These are phyloP conservation scores for Agrochola lychnidis DNA, from an alignment of 2,888 invertebrate species.

Conservation along the genomic window DNA sequence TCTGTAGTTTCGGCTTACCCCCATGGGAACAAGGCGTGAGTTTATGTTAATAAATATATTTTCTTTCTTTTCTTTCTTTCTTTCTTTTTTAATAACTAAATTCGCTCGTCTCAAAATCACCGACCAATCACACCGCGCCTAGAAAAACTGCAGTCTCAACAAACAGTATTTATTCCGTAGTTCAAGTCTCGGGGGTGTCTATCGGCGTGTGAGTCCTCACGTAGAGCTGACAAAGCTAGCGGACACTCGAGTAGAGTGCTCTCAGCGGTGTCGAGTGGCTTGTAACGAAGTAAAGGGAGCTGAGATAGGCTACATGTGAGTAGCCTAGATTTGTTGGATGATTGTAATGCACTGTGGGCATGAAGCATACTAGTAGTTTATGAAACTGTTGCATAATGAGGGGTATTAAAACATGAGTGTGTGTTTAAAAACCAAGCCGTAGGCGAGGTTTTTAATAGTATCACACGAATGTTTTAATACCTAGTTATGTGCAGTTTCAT, in stretches of 20 bases:
- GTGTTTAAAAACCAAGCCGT: too few relatives aligned
- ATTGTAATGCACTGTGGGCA: neutral
- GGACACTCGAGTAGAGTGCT: conserved; percentile 59
- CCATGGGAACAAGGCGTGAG: too few relatives aligned
- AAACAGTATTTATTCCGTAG: conserved; percentile 56
- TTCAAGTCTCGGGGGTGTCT: conserved; percentile 53
- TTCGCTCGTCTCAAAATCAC: neutral
- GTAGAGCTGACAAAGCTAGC: conserved; percentile 71
- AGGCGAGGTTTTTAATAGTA: too few relatives aligned
- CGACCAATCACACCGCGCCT: neutral
- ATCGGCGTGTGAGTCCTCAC: conserved; percentile 58
- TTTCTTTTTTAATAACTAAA: neutral
- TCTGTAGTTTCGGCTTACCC: too few relatives aligned
- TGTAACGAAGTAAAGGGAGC: conserved; percentile 64
- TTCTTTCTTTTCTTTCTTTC: too few relatives aligned
- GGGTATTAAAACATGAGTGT: too few relatives aligned
- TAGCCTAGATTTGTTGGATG: conserved; percentile 11
- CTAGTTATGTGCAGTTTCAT: too few relatives aligned
- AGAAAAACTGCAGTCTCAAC: conserved; percentile 22
- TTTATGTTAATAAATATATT: too few relatives aligned
- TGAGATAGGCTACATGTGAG: conserved; percentile 14
- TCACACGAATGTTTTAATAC: too few relatives aligned
- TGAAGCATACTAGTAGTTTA: too few relatives aligned
- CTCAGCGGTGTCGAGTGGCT: conserved; percentile 59
- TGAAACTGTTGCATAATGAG: too few relatives aligned